Percentiles rank a stretch among this genome's conserved stretches.
These are phyloP conservation scores for Drosophila arawakana DNA, from an alignment of 1,140 invertebrate species.

Conservation along the genomic window DNA sequence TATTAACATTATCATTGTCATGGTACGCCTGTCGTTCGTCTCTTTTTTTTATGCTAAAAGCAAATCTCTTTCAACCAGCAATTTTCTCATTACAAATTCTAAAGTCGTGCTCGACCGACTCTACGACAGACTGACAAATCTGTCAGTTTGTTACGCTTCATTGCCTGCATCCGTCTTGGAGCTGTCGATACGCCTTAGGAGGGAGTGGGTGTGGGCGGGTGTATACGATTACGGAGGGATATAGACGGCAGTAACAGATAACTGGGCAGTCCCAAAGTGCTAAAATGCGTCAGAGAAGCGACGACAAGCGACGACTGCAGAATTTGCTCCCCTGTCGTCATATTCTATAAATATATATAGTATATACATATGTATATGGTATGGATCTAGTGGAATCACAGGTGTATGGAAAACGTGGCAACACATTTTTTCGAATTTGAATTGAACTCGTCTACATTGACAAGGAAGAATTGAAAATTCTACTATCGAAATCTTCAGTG, in stretches of 20 bases:
- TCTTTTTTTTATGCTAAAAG: slow-evolving; percentile 41
- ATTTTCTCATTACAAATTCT: slow-evolving; percentile 60
- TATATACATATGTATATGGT: slow-evolving; percentile 34
- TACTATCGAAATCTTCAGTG: slow-evolving; percentile 35
- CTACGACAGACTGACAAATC: slow-evolving; percentile 28
- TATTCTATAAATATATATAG: slow-evolving; percentile 56
- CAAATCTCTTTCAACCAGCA: slow-evolving; percentile 29
- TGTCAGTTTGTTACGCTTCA: slow-evolving; percentile 49
- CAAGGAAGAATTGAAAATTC: slow-evolving; percentile 53
- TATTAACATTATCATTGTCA: slow-evolving; percentile 75
- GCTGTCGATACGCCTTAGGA: slow-evolving; percentile 10
- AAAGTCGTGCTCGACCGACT: slow-evolving; percentile 29
- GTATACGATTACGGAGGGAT: too few relatives aligned
- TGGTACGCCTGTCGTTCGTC: slow-evolving; percentile 45
- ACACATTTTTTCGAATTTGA: neutral
- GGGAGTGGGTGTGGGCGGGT: neutral
- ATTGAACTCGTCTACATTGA: slow-evolving; percentile 2
- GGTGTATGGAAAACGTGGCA: slow-evolving; percentile 24
- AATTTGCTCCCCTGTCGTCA: slow-evolving; percentile 63
- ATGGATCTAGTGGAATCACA: slow-evolving; percentile 1
- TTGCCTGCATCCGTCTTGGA: slow-evolving; percentile 72
- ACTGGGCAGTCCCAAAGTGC: slow-evolving; percentile 63
- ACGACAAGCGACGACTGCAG: slow-evolving; percentile 54
- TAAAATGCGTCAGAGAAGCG: slow-evolving; percentile 48
- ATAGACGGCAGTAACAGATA: too few relatives aligned